Evolutionary conservation across 2,113 vertebrate genomes (phyloP).

Genomic region (Hemiprocne comata): DNA sequence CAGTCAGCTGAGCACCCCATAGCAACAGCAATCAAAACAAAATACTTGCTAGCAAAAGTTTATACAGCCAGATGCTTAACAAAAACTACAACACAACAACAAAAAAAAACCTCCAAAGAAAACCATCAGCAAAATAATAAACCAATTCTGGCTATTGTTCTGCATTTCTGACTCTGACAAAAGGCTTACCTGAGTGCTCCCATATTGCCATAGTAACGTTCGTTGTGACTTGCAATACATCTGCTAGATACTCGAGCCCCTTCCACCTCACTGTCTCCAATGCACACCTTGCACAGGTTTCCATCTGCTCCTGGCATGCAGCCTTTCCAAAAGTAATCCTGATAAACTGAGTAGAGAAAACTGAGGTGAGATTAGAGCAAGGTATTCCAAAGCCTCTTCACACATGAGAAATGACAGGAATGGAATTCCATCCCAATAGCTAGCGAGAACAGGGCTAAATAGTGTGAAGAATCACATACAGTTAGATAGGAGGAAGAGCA

Average conservation of each 20-base stretch:
- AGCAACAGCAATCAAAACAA: background rate
- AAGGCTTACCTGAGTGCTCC: conserved; percentile 83
- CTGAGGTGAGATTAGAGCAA: background rate
- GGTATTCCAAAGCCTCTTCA: background rate
- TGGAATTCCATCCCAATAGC: background rate
- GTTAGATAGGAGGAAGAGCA: background rate
- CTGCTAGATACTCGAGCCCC: conserved; percentile 75
- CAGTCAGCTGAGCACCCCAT: background rate
- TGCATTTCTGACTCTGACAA: background rate
- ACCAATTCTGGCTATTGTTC: background rate
- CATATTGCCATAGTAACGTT: conserved; percentile 90
- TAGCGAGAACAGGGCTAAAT: background rate
- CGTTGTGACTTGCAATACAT: conserved; percentile 86
- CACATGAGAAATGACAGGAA: background rate
- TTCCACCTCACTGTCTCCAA: conserved; percentile 82
- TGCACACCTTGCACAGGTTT: conserved; percentile 88
- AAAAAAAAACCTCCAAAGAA: background rate
- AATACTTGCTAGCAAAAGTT: background rate
- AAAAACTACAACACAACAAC: background rate
- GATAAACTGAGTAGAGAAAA: conserved; percentile 75
- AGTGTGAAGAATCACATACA: background rate
- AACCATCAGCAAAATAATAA: background rate
- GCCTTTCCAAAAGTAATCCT: conserved; percentile 87
- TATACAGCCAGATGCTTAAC: background rate
- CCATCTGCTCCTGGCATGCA: conserved; percentile 87